Evolutionary conservation across 1,140 invertebrate genomes (phyloP).

Genomic region (Hyphantria cunea): DNA sequence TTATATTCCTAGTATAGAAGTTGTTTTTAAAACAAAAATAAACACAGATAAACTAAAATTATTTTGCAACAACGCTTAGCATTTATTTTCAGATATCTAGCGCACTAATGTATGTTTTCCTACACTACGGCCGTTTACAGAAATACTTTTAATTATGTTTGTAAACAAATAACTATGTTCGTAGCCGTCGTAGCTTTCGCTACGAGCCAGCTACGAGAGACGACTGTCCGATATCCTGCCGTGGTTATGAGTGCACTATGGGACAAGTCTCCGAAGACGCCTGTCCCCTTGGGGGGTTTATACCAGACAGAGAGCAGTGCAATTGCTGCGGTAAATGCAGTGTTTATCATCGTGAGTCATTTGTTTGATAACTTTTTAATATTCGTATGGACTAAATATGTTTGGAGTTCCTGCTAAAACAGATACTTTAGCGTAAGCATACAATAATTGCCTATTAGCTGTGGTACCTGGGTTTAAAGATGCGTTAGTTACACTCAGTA

Average conservation of each 20-base stretch:
- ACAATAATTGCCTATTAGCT: no score
- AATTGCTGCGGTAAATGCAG: constrained; percentile 71
- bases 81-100: constrained; percentile 24
- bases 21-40: no score
- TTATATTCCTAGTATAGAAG: no score
- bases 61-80: constrained; percentile 19
- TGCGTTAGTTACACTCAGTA: no score
- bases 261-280: constrained; percentile 44
- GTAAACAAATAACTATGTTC: constrained; percentile 48
- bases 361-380: neutral
- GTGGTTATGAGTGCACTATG: constrained; percentile 47
- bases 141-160: neutral
- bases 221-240: constrained; percentile 61
- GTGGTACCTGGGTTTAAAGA: no score
- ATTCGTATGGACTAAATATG: no score
- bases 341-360: constrained; percentile 56
- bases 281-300: constrained; percentile 54
- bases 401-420: no score
- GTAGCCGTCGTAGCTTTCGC: constrained; percentile 54
- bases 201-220: constrained; percentile 42
- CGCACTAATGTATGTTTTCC: no score
- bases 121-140: no score
- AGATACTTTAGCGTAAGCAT: no score
- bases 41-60: no score
- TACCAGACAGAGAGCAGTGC: constrained; percentile 61